These are phyloP conservation scores for Lepidurus arcticus DNA, from an alignment of 1,140 invertebrate genomes.

Conservation along the genomic window DNA sequence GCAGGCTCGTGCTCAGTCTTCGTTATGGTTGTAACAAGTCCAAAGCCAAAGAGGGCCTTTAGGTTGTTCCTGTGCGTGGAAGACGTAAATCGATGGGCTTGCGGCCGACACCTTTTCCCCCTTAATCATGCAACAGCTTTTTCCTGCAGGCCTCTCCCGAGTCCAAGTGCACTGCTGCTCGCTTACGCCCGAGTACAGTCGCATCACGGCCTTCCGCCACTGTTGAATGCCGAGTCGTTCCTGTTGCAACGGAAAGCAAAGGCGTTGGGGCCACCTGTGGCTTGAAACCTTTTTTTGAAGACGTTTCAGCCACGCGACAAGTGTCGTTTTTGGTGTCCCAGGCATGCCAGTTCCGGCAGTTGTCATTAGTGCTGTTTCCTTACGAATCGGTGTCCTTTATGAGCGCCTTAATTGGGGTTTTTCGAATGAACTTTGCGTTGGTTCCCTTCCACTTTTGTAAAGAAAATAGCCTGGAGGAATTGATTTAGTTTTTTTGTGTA, in stretches of 20 bases:
- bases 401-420: no score
- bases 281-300: constrained; percentile 7
- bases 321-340: background rate
- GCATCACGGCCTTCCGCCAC: background rate
- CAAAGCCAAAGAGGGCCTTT: background rate
- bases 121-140: background rate
- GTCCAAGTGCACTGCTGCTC: background rate
- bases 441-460: no score
- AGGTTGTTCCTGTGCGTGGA: background rate
- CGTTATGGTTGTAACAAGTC: background rate
- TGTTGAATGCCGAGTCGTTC: no score
- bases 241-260: background rate
- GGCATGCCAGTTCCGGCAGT: background rate
- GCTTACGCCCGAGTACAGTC: background rate
- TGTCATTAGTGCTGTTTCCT: no score
- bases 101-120: background rate
- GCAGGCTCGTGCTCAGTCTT: background rate
- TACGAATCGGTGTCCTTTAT: no score
- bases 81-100: constrained; percentile 1
- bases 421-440: no score
- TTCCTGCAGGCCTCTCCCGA: background rate
- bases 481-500: no score
- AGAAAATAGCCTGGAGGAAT: no score
- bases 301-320: background rate
- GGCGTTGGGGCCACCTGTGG: constrained; percentile 3